Conservation (phyloP, 1,140 invertebrate genomes). For the Mizuhopecten yessoensis region DNA sequence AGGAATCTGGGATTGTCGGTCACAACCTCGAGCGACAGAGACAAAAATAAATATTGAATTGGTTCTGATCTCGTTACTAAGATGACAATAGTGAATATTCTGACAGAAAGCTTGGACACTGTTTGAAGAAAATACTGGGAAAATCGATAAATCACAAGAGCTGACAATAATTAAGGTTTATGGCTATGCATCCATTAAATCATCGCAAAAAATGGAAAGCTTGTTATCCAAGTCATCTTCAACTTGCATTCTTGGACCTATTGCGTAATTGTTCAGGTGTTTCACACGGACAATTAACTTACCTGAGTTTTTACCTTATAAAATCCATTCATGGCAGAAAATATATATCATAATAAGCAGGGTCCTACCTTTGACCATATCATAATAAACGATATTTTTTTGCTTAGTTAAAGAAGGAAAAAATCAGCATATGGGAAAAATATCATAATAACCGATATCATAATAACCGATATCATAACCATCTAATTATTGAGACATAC, state of each 20-base stretch:
- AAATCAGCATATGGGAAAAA: no score
- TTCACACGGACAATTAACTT: no score
- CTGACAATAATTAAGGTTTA: not conserved
- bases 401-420: no score
- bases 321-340: no score
- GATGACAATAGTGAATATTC: slow-evolving; percentile 1
- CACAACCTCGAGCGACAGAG: not conserved
- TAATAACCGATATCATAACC: no score
- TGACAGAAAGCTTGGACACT: not conserved
- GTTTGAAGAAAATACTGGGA: not conserved
- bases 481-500: no score
- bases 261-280: no score
- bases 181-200: slow-evolving; percentile 9
- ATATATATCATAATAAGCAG: no score
- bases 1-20: not conserved
- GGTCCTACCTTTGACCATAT: no score
- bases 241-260: not conserved
- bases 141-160: slow-evolving; percentile 28
- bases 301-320: no score
- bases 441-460: no score
- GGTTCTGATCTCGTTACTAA: not conserved
- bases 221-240: slow-evolving; percentile 18
- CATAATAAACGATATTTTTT: no score
- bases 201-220: not conserved
- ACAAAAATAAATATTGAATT: not conserved